Base-by-base conservation (phyloP, 2,113 vertebrate genomes). In the Nanger granti region DNA sequence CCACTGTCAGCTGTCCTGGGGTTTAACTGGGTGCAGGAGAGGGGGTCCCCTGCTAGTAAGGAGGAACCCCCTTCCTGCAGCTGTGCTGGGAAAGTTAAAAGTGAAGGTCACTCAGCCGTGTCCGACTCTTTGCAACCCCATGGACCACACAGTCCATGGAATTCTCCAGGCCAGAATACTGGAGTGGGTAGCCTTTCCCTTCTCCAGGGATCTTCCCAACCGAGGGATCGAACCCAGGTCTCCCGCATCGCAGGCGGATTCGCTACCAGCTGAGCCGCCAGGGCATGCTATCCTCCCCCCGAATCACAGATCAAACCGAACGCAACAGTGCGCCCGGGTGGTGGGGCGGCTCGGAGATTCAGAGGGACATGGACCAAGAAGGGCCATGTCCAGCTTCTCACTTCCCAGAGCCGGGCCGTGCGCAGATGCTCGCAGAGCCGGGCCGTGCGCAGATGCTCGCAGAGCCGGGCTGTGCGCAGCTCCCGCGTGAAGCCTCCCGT, bases 321-420 rank as follows among this genome's bases (percentile, higher is more conserved):
- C 6, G 37, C 12, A 60, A 20, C 1, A 18, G 12, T 3, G 22
- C 6, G 0, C 29, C 64, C 5, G 6, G 17, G 41, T 3, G 15
- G 26, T 1, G 34, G 15, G 44, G 41, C 8, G 3, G 34, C 49
- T 22, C 26, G 14, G 31, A 60, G 62, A 3, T 0, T 2, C 2
- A 31, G 13, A 64, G 37, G 55, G 2, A 5, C 1, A 0, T 6
- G 4, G 4, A 2, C 69, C 26, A 10, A n/a, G 44, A 1, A 2
- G 3, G 18, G 31, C 29, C 12, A 5, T 0, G 20, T 9, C 60
- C 47, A 14, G 0, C 2, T 37, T 59, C 66, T 44, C 5, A 52
- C 28, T n/a, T 37, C 92, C 34, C 1, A 2, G 41, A 22, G 17
- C 66, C 17, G 3, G 85, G 12, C 18, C 4, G 14, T 28, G 12